Conservation (phyloP, 2,113 vertebrate species). For the Onychorhynchus coronatus region DNA sequence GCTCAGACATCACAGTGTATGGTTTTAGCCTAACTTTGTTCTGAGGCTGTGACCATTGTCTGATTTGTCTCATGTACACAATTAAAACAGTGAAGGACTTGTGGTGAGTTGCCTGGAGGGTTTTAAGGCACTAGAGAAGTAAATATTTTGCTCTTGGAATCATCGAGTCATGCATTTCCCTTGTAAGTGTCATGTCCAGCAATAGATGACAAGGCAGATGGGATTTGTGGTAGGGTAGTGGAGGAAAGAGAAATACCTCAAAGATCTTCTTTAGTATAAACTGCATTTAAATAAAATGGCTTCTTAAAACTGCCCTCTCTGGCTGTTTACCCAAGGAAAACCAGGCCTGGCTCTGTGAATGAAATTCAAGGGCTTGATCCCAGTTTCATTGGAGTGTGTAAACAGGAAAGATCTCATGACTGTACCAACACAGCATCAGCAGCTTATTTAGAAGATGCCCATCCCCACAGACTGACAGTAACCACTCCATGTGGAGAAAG, state of each 20-base stretch:
- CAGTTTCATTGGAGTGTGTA: background rate
- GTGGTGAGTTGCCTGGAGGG: background rate
- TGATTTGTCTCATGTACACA: background rate
- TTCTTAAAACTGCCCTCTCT: background rate
- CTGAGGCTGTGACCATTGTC: background rate
- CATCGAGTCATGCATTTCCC: background rate
- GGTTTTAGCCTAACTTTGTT: background rate
- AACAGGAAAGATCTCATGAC: background rate
- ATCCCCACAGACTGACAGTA: background rate
- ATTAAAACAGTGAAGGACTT: background rate
- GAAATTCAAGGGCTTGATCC: background rate
- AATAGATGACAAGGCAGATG: background rate
- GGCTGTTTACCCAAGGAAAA: background rate
- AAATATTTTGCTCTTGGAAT: background rate
- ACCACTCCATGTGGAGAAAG: background rate
- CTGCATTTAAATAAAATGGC: background rate
- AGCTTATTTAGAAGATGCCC: background rate
- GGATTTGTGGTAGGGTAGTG: background rate
- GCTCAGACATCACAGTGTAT: background rate
- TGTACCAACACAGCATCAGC: background rate
- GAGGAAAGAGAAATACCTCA: background rate
- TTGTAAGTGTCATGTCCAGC: background rate
- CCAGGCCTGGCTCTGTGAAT: background rate
- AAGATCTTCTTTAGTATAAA: background rate
- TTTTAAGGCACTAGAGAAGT: background rate